Evolutionary conservation across 2,888 invertebrate species (phyloP), one percentile per base, ranked within the genome.

Genomic region (Scaptomyza tumidula): DNA sequence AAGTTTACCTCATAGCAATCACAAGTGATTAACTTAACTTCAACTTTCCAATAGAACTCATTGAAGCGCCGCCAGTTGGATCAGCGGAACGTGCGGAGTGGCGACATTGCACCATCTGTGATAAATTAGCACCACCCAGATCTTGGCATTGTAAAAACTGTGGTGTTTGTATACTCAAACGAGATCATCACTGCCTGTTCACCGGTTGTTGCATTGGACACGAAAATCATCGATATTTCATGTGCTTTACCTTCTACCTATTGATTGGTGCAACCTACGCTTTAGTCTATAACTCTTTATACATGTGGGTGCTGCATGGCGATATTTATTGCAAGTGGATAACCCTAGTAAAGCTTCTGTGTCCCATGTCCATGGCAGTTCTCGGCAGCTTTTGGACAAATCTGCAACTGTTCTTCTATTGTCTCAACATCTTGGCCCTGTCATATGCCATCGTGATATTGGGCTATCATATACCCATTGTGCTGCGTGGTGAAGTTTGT

Each of bases 101-200:
- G 97, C 94, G 94, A 60, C 94, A 96, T 71, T 99, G 99, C 92
- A 89, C 94, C 2, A 92, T 93, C 0, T 99, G 99, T 63, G 95
- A 96, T 89, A 93, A 94, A 50, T 68, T 95, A 11, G 93, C 94
- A 13, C 97, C 97, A 2, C 97, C 98, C 1, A 93, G 99, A 55
- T 95, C 98, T 2, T 98, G 97, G 95, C 99, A 99, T 90, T 99
- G 99, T 90, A 93, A 94, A 14, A 94, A 93, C 9, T 99, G 99
- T 91, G 93, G 96, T 75, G 93, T 94, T 13, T 99, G 99, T 90
- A 95, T 98, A 57, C 35, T 92, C 57, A 97, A 97, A 92, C 93
- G 98, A 72, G 98, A 98, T 91, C 97, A 97, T 92, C 96, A 97
- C 90, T 97, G 98, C 89, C 95, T 96, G 77, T 98, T 98, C 91